These are phyloP conservation scores for Hassar affinis DNA, from an alignment of 2,113 vertebrate genomes.

Conservation along the genomic window DNA sequence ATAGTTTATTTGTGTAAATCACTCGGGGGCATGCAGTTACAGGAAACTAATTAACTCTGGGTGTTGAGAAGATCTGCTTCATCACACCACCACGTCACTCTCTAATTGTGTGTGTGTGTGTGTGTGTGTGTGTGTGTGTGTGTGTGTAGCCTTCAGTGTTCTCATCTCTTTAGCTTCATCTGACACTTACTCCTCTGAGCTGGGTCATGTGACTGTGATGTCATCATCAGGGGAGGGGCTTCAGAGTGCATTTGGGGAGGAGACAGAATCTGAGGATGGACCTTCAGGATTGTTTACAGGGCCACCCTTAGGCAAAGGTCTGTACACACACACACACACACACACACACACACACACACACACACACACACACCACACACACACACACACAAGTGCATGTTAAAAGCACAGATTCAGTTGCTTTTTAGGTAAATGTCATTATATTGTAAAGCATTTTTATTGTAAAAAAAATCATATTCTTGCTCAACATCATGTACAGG, in stretches of 20 bases:
- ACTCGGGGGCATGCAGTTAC: background rate
- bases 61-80: background rate
- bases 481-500: background rate
- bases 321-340: constrained; percentile 3
- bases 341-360: background rate
- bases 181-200: constrained; percentile 49
- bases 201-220: constrained; percentile 54
- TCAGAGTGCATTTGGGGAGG: constrained; percentile 49
- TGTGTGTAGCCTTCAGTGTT: constrained; percentile 28
- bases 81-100: background rate
- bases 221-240: constrained; percentile 66
- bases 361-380: too few relatives aligned
- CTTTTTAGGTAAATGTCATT: background rate
- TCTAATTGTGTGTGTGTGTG: constrained; percentile 10
- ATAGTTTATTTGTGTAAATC: background rate
- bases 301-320: constrained; percentile 48
- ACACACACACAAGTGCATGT: too few relatives aligned
- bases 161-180: constrained; percentile 56
- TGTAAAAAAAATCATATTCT: background rate
- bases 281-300: constrained; percentile 54
- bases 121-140: constrained; percentile 39
- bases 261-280: constrained; percentile 59
- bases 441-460: background rate
- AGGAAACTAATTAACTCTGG: background rate
- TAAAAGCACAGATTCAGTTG: background rate